Evolutionary conservation across 1,140 invertebrate species (phyloP), one percentile per base, ranked within the genome.

Genomic region (Mesaphorura yosii): DNA sequence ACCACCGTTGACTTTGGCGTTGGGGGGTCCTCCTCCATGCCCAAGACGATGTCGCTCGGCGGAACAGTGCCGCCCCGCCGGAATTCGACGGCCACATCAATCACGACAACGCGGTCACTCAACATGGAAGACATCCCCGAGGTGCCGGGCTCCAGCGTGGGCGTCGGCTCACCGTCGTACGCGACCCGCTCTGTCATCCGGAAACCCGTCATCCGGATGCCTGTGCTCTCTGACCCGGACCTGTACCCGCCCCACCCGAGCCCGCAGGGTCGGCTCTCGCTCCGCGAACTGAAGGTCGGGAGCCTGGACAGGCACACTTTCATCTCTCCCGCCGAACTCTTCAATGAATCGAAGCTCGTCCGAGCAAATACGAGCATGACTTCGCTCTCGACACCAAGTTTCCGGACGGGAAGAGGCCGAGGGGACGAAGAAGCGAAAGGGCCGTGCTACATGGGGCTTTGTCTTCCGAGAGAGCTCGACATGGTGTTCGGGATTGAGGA

Each of bases 381-480:
- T 15, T 59, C 57, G 17, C 26, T 63, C 4, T 63, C 61, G 7
- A 62, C 60, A 15, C n/a, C n/a, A n/a, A n/a, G n/a, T n/a, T n/a
- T n/a, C n/a, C n/a, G 55, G 12, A 55, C 55, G 15, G 58, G 55
- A 26, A 20, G 61, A 26, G 10, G 51, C 1, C 26, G 52, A 19
- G 50, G 51, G 17, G 61, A 63, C n/a, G 29, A 41, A 19, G 57
- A 59, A 31, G 48, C 26, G 3, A 51, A 50, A 34, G 53, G 51
- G 14, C 57, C 57, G 40, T 76, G 70, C 59, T 87, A 86, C 65
- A 78, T 86, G 72, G 86, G 88, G 23, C 82, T 92, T 34, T 80
- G 81, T 68, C 69, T 89, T 63, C 86, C 86, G 1, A 71, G 75
- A 51, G 76, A 77, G 63, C 69, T 87, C 2, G 67, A 72, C 4